Evolutionary conservation across 2,113 vertebrate genomes (phyloP).

Genomic region (Chlorodrepanis virens): DNA sequence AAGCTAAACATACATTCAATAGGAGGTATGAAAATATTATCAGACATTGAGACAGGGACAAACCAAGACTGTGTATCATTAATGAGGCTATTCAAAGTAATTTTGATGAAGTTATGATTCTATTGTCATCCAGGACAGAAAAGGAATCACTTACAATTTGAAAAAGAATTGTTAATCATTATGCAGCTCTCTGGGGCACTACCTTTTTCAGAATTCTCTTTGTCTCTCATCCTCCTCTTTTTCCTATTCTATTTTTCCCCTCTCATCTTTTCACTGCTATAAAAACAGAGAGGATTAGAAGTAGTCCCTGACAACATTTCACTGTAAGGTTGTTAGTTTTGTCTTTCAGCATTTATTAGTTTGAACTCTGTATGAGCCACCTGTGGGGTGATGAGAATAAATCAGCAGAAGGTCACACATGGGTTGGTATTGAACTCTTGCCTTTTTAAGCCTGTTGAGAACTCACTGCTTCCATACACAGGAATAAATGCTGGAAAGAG

Average conservation of each 20-base stretch:
- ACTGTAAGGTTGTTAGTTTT: neutral
- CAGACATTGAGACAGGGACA: neutral
- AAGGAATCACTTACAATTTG: neutral
- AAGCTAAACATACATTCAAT: neutral
- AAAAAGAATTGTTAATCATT: neutral
- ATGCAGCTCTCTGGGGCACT: neutral
- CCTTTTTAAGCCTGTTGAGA: slow-evolving; percentile 21
- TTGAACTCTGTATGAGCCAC: neutral
- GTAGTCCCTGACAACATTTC: neutral
- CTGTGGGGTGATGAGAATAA: slow-evolving; percentile 16
- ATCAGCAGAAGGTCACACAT: neutral
- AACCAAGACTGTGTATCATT: neutral
- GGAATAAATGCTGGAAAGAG: neutral
- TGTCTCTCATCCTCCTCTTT: rapidly evolving
- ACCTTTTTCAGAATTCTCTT: slow-evolving; percentile 12
- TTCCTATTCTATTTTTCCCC: neutral
- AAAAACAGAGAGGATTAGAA: slow-evolving; percentile 7
- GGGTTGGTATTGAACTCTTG: neutral
- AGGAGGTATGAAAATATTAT: neutral
- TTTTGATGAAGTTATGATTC: neutral
- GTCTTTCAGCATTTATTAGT: slow-evolving; percentile 9
- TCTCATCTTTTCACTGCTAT: neutral
- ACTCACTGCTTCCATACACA: neutral
- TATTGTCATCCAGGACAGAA: neutral
- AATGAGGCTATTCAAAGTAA: neutral